Evolutionary conservation across 1,140 invertebrate species (phyloP).

Genomic region (Tetramorium alpestre): DNA sequence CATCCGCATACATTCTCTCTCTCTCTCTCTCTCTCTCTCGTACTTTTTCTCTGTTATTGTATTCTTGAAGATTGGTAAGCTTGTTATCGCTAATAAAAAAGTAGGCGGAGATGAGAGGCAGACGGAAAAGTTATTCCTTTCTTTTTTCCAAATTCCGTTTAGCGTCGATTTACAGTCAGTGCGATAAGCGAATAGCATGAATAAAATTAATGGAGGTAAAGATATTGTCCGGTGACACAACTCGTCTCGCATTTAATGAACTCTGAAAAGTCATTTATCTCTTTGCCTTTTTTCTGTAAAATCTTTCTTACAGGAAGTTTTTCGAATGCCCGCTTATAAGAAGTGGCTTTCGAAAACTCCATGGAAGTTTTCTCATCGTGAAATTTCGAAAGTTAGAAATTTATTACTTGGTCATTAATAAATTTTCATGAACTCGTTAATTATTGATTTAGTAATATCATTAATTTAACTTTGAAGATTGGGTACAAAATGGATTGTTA

Average conservation of each 20-base stretch:
- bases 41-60: not conserved
- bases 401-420: not conserved
- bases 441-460: not conserved
- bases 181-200: conserved; percentile 20
- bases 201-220: conserved; percentile 38
- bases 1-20: not conserved
- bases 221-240: conserved; percentile 13
- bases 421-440: not conserved
- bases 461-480: not conserved
- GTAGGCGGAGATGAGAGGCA: not conserved
- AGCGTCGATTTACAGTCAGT: not conserved
- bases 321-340: not conserved
- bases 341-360: not conserved
- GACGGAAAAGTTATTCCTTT: not conserved
- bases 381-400: not conserved
- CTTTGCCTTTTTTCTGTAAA: not conserved
- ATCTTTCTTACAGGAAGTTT: not conserved
- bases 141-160: not conserved
- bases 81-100: conserved; percentile 11
- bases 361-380: conserved; percentile 1
- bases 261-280: conserved; percentile 40
- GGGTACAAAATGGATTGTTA: not conserved
- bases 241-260: conserved; percentile 38
- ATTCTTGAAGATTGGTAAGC: not conserved
- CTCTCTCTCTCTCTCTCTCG: not conserved